Evolutionary conservation across 92 coral and sea anemone genomes (phyloP).

Genomic region (Actinernus sp.): DNA sequence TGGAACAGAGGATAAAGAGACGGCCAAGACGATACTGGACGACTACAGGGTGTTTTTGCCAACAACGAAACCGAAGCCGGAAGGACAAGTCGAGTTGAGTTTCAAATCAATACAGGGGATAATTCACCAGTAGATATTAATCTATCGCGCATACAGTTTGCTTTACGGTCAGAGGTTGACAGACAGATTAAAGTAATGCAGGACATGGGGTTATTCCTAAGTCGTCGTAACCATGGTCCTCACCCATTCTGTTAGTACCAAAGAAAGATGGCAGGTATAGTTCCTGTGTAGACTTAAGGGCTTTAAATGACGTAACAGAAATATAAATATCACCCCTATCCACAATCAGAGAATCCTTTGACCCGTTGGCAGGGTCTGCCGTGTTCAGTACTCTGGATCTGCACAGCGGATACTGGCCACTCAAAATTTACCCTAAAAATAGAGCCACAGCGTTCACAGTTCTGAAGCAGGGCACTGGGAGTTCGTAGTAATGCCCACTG

Average conservation of each 20-base stretch:
- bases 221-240: constrained; percentile 51
- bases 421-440: constrained; percentile 17
- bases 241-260: constrained; percentile 44
- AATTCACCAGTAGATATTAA: constrained; percentile 58
- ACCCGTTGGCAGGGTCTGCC: constrained; percentile 26
- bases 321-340: constrained; percentile 58
- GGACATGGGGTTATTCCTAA: constrained; percentile 38
- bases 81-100: no score
- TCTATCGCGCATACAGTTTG: constrained; percentile 54
- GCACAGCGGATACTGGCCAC: constrained; percentile 51
- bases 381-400: constrained; percentile 46
- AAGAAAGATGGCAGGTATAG: background rate
- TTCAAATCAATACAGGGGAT: no score
- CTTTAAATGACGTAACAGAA: constrained; percentile 18
- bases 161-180: constrained; percentile 57
- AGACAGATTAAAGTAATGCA: constrained; percentile 48
- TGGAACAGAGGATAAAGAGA: no score
- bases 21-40: no score
- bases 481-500: constrained; percentile 56
- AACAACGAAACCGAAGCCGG: no score
- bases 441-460: constrained; percentile 47
- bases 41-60: no score
- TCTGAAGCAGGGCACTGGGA: constrained; percentile 53
- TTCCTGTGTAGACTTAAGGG: no score
- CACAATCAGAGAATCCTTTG: constrained; percentile 46